These are phyloP conservation scores for Lithophane leautieri DNA, from an alignment of 2,888 invertebrate genomes.

Conservation along the genomic window DNA sequence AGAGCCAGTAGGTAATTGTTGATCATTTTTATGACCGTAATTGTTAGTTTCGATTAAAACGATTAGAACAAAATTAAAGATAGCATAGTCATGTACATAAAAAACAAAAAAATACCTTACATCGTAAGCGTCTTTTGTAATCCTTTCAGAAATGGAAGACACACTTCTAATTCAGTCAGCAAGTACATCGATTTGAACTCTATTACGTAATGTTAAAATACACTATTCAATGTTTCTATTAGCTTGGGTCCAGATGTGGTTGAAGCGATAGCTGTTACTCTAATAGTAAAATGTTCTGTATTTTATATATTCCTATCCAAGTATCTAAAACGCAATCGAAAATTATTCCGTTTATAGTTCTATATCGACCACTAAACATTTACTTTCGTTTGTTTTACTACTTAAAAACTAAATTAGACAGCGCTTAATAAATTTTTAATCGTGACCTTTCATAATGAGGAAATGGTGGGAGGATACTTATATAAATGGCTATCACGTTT, in stretches of 20 bases:
- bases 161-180: constrained; percentile 9
- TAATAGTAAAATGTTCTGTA: background rate
- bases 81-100: constrained; percentile 26
- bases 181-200: constrained; percentile 29
- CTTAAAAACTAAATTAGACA: too few relatives aligned
- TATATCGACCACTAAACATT: too few relatives aligned
- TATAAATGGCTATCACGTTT: constrained; percentile 11
- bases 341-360: too few relatives aligned
- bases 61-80: constrained; percentile 23
- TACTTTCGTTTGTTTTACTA: too few relatives aligned
- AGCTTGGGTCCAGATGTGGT: constrained; percentile 46
- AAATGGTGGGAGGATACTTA: background rate
- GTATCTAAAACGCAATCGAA: too few relatives aligned
- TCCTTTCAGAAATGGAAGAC: constrained; percentile 18
- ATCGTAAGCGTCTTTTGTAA: constrained; percentile 19
- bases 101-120: constrained; percentile 6
- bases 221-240: constrained; percentile 34
- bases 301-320: too few relatives aligned
- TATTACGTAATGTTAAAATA: constrained; percentile 24
- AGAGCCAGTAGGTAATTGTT: constrained; percentile 14
- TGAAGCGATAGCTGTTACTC: constrained; percentile 54
- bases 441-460: background rate
- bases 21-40: background rate
- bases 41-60: constrained; percentile 7
- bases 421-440: background rate